Conservation (phyloP, 2,797 vertebrate species). For the Stomatorhinus walkeri region DNA sequence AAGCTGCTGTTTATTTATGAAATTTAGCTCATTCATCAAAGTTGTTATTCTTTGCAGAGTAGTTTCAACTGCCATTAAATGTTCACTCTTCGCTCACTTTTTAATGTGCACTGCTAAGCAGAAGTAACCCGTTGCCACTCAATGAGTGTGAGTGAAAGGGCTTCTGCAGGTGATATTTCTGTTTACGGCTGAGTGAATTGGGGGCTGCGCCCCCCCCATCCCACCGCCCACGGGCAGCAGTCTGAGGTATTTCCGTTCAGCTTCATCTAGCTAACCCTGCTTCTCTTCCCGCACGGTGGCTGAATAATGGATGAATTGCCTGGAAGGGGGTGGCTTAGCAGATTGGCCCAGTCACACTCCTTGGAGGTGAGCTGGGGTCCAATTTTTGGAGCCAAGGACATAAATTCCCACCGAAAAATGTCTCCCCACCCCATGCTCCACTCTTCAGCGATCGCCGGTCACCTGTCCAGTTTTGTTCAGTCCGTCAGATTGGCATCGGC, state of each 20-base stretch:
- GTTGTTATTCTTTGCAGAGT: not conserved
- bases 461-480: not conserved
- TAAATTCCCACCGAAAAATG: constrained; percentile 9
- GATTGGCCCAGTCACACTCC: constrained; percentile 31
- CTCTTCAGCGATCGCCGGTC: not conserved
- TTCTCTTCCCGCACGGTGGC: constrained; percentile 27
- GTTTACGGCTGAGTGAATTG: not conserved
- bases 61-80: not conserved
- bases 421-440: not conserved
- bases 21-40: not conserved
- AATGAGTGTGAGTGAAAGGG: not conserved
- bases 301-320: constrained; percentile 62
- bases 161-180: not conserved
- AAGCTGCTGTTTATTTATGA: not conserved
- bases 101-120: not conserved
- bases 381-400: not conserved
- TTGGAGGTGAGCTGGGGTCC: constrained; percentile 14
- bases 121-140: not conserved
- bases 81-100: not conserved
- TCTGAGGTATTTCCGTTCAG: not conserved
- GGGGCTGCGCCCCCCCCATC: not conserved
- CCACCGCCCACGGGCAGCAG: not conserved
- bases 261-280: constrained; percentile 3
- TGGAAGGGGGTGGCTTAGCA: constrained; percentile 40
- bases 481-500: not conserved